Evolutionary conservation across 2,113 vertebrate genomes (phyloP), one percentile per base, ranked within the genome.

Genomic region (Lanius ludovicianus): DNA sequence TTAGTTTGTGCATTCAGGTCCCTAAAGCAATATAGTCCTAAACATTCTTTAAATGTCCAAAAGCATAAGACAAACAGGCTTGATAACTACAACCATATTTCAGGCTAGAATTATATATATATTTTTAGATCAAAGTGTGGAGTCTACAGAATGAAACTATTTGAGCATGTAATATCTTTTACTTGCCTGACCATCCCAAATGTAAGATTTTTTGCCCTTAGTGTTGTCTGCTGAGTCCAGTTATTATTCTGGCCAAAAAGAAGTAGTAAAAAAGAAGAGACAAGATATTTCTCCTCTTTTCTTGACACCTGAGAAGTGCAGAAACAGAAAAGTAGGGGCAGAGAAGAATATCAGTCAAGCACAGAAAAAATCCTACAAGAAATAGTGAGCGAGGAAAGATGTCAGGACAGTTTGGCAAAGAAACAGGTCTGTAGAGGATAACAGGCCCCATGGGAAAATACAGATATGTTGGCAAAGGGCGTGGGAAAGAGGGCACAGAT

Each of bases 1-100:
- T 86, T 93, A 53, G 55, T 82, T 93, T 92, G 41, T 86, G 57
- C 84, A 80, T 92, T 95, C 50, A 35, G 33, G 60, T 94, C 49
- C 65, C 57, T 67, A 81, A 57, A 96, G 68, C 55, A 95, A 86
- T 56, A 67, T 60, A 84, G 79, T 88, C 74, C 70, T 89, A 95
- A 90, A 63, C 56, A 50, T 89, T 96, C 93, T 83, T 84, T 88
- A 95, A 98, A 87, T 20, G 27, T 53, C 64, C 78, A 86, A 35
- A 90, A 77, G 44, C 2, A 2, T 19, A 92, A 49, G 24, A 93
- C 55, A 95, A 89, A 59, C 21, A 39, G 17, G n/a, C 90, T 53
- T 28, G 21, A 41, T 41, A 94, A 80, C 44, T 67, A 42, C 7
- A 55, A 33, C 73, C 42, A 46, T 73, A 69, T 90, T 91, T 81